A percentile compares a stretch with the other conserved stretches of the same genome.
These are phyloP conservation scores for human DNA, from an alignment of 2,113 vertebrate species.

Conservation along the genomic window DNA sequence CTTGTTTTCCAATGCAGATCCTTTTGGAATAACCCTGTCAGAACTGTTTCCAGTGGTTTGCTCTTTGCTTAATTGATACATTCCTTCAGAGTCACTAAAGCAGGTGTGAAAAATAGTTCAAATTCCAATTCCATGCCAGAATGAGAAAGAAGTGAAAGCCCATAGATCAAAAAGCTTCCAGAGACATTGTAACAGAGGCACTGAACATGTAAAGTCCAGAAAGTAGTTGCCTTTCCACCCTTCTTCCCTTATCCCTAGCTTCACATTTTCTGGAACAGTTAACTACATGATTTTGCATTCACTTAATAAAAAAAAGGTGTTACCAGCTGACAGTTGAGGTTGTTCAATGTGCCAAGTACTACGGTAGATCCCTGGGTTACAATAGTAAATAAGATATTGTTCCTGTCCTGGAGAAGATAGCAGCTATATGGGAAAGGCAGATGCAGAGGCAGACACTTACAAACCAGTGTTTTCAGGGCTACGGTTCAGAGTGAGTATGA, in stretches of 20 bases:
- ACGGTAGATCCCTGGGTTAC: neutral
- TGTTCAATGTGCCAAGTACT: neutral
- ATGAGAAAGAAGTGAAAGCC: conserved; percentile 37
- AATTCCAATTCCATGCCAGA: conserved; percentile 57
- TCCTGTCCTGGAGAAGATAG: neutral
- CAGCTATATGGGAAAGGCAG: neutral
- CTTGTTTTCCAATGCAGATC: conserved; percentile 11
- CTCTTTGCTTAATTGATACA: conserved; percentile 77
- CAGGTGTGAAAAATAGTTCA: conserved; percentile 74
- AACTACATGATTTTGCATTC: neutral
- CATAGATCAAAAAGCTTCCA: neutral
- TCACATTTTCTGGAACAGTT: neutral
- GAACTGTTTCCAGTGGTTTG: conserved; percentile 16
- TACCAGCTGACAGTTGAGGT: neutral
- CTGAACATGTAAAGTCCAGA: neutral
- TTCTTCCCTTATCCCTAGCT: neutral
- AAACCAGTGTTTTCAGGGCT: neutral
- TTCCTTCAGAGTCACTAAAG: conserved; percentile 69
- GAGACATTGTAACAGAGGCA: neutral
- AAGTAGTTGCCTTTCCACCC: neutral
- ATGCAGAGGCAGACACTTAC: neutral
- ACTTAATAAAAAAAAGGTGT: neutral
- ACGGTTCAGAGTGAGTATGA: neutral
- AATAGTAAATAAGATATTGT: neutral
- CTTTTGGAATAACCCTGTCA: neutral